These are phyloP conservation scores for Drosophila limbata DNA, from an alignment of 2,888 invertebrate genomes.

Conservation along the genomic window DNA sequence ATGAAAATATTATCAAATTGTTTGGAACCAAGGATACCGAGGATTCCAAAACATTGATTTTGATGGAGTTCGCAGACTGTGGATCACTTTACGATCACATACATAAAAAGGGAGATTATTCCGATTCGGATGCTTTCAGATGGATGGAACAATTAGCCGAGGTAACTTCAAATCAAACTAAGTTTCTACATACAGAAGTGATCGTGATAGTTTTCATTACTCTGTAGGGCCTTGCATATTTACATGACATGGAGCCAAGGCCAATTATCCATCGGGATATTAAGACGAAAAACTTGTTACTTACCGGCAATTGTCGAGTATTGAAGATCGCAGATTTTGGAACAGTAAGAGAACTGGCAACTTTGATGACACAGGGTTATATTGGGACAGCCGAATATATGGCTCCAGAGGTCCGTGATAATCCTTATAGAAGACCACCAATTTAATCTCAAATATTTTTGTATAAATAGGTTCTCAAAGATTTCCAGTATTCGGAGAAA, in stretches of 20 bases:
- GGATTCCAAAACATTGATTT: neutral
- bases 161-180: neutral
- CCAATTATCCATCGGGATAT: too few species aligned
- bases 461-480: neutral
- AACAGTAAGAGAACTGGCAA: neutral
- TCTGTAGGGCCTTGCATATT: constrained; percentile 21
- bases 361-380: neutral
- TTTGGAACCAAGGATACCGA: too few species aligned
- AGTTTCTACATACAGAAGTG: too few species aligned
- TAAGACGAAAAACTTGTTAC: constrained; percentile 26
- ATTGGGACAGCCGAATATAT: constrained; percentile 16
- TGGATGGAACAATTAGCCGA: constrained; percentile 30
- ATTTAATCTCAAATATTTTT: neutral
- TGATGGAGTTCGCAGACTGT: constrained; percentile 28
- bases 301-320: neutral
- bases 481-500: constrained; percentile 2
- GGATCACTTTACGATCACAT: constrained; percentile 20
- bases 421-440: too few species aligned
- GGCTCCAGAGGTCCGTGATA: constrained; percentile 40
- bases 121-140: neutral
- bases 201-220: neutral
- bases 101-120: neutral
- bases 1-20: too few species aligned
- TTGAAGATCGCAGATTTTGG: constrained; percentile 36
- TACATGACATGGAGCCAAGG: constrained; percentile 10